Evolutionary conservation across 2,797 vertebrate species (phyloP).

Genomic region (Danio kyathit): DNA sequence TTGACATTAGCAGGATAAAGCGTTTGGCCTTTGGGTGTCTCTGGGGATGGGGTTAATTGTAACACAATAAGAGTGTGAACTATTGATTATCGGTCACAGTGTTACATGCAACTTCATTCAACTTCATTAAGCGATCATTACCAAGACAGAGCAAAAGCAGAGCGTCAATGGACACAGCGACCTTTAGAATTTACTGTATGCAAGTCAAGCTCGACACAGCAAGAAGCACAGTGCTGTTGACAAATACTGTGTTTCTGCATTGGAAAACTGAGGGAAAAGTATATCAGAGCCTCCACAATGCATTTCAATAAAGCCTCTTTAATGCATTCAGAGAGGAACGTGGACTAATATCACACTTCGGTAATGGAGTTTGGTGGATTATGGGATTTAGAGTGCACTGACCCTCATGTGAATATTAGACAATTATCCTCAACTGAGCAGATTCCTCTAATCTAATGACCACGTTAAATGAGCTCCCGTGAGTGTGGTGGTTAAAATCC

Average conservation of each 20-base stretch:
- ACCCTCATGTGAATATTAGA: slow-evolving; percentile 45
- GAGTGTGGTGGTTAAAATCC: not conserved
- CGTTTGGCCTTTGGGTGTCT: slow-evolving; percentile 65
- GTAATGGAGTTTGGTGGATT: slow-evolving; percentile 42
- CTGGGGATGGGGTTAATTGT: slow-evolving; percentile 67
- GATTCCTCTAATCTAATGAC: slow-evolving; percentile 4
- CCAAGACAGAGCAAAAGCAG: slow-evolving; percentile 14
- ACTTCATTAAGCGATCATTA: slow-evolving; percentile 61
- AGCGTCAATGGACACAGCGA: not conserved
- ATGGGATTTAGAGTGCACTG: slow-evolving; percentile 46
- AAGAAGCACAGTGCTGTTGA: not conserved
- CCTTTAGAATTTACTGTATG: not conserved
- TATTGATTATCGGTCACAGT: slow-evolving; percentile 55
- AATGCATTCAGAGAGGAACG: not conserved
- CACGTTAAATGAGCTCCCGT: not conserved
- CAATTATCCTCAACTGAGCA: slow-evolving; percentile 37
- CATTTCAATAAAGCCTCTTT: slow-evolving; percentile 34
- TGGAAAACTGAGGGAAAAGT: not conserved
- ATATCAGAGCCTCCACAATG: slow-evolving; percentile 2
- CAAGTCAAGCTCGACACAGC: not conserved
- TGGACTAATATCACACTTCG: slow-evolving; percentile 13
- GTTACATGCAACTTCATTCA: slow-evolving; percentile 48
- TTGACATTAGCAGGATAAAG: slow-evolving; percentile 58
- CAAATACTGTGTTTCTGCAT: not conserved
- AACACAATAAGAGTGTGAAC: slow-evolving; percentile 66